A percentile compares a stretch with the other conserved stretches of the same genome.
Evolutionary conservation across 53 echinoderm and acorn worm species (phyloP).

Genomic region (Arbacia lixula): DNA sequence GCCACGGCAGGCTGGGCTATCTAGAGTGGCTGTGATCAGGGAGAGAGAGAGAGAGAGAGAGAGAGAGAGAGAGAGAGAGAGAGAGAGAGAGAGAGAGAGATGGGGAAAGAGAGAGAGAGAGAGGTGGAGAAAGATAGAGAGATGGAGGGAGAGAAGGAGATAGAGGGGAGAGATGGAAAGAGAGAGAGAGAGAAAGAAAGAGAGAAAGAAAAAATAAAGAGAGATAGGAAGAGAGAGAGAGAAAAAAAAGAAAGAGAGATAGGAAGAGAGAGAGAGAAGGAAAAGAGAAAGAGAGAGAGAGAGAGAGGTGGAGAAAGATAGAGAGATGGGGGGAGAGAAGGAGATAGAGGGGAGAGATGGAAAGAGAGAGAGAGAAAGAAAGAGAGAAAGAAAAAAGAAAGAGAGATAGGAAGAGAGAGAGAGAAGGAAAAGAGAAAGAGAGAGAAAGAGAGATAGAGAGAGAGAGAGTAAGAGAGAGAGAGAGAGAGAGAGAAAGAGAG

Average conservation of each 20-base stretch:
- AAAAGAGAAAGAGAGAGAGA: neutral
- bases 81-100: neutral
- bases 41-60: neutral
- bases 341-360: too few species aligned
- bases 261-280: neutral
- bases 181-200: neutral
- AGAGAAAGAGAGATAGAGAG: neutral
- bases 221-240: neutral
- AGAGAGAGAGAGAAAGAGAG: neutral
- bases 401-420: neutral
- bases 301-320: neutral
- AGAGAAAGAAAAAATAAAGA: neutral
- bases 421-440: neutral
- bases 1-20: slow-evolving; percentile 17
- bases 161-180: neutral
- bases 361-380: neutral
- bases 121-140: neutral
- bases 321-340: too few species aligned
- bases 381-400: neutral
- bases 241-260: neutral
- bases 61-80: neutral
- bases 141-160: neutral
- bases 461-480: neutral
- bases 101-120: neutral
- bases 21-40: too few species aligned